Base-by-base conservation (phyloP, 30 jellyfish, hydroid and myxozoan genomes). In the Rhopilema esculentum region DNA sequence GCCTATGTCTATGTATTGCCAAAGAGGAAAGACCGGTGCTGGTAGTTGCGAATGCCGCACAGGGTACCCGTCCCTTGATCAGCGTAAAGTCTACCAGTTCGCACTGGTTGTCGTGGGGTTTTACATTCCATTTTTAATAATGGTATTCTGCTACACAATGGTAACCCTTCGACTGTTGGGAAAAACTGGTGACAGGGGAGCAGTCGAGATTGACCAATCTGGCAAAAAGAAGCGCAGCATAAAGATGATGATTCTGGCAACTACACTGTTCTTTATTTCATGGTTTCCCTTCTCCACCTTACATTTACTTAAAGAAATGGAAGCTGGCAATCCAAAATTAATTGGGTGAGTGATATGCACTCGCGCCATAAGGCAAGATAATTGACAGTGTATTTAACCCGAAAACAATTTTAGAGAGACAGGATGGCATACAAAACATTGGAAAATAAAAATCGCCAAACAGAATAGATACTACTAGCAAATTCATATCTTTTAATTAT, bases 191-290 rank as follows among this genome's bases (percentile, higher is more conserved):
- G 25, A 83, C n/a, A 32, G 50, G 17, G 23, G 77, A 20, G 30
- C 32, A 23, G 23, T 66, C 77, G 50, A 28, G 23, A 66, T 18
- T 20, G 77, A 66, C 22, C 50, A 32, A 4, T 66, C 77, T 7
- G 77, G 77, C 23, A 66, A 66, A 32, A 79, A 79, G 40, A 50
- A 61, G 17, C 27, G 68, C 27, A 68, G 66, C 66, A 28, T 64
- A 15, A 50, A 61, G 49, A 79, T 79, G 89, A 62, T 79, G 81
- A 27, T 79, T 2, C 25, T 65, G 40, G 82, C 89, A 1, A 79
- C 89, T 16, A 12, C 32, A 2, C 18, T 79, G 69, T 79, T 79
- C 89, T 61, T 79, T 26, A 40, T 79, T 40, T 19, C 81, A 20
- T 52, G 85, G 85, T 25, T 61, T 27, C 89, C 89, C 4, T 79